Evolutionary conservation across 2,888 invertebrate genomes (phyloP).

Genomic region (Neocrepidodera transversa): DNA sequence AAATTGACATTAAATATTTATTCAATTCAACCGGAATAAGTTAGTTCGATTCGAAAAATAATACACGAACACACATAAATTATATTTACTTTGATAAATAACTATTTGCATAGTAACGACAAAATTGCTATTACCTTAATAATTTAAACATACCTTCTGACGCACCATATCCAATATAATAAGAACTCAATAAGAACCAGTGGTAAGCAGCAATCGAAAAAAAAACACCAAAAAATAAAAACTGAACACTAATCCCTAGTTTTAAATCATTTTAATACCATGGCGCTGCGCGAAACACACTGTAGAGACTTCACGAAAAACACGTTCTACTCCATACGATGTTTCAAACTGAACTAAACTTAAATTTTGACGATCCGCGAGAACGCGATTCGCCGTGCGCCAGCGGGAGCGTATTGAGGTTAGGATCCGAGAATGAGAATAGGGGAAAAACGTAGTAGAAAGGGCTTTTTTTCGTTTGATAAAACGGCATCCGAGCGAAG

Average conservation of each 20-base stretch:
- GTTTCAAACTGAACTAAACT: background rate
- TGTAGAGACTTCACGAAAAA: background rate
- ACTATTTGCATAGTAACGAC: too few species aligned
- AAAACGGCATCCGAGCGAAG: background rate
- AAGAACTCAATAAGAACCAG: slow-evolving; percentile 13
- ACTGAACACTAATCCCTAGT: slow-evolving; percentile 28
- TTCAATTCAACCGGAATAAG: too few species aligned
- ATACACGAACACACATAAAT: too few species aligned
- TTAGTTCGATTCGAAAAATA: too few species aligned
- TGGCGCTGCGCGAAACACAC: slow-evolving; percentile 12
- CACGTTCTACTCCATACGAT: background rate
- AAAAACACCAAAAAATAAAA: slow-evolving; percentile 36
- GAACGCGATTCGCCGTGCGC: background rate
- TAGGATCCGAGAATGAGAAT: background rate
- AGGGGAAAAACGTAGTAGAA: slow-evolving; percentile 5
- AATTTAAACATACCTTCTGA: background rate
- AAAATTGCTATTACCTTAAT: background rate
- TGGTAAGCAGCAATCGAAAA: slow-evolving; percentile 21
- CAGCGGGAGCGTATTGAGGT: too few species aligned
- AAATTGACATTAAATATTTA: too few species aligned
- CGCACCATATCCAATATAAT: slow-evolving; percentile 13
- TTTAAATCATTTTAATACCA: slow-evolving; percentile 34
- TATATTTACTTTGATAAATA: too few species aligned
- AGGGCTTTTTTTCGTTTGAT: background rate
- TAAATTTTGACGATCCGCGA: too few species aligned